Conservation (phyloP, 1,140 invertebrate species). For the fruit fly (Drosophila melanogaster) region Release_6_plus_ISO1_MT NC_004354.4:971501-972000, state of each 20-base stretch:
- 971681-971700: slow-evolving; percentile 67
- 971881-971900: background rate
- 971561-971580: too few relatives aligned
- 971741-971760: slow-evolving; percentile 47
- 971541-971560: too few relatives aligned
- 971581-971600: too few relatives aligned
- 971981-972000: too few relatives aligned
- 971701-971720: slow-evolving; percentile 68
- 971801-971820: slow-evolving; percentile 25
- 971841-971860: background rate
- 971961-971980: too few relatives aligned
- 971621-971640: slow-evolving; percentile 55
- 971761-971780: slow-evolving; percentile 39
- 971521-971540: too few relatives aligned
- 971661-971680: slow-evolving; percentile 2
- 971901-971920: background rate
- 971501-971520: too few relatives aligned
- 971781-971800: slow-evolving; percentile 32
- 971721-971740: slow-evolving; percentile 67
- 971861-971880: background rate
- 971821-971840: slow-evolving; percentile 10
- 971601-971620: slow-evolving; percentile 6
- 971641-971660: slow-evolving; percentile 32
- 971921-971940: background rate
- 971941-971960: too few relatives aligned